A percentile compares a stretch with the other conserved stretches of the same genome.
phyloP scores from a whole-genome alignment of 2,797 vertebrate species.

The Rhinophrynus dorsalis region DNA sequence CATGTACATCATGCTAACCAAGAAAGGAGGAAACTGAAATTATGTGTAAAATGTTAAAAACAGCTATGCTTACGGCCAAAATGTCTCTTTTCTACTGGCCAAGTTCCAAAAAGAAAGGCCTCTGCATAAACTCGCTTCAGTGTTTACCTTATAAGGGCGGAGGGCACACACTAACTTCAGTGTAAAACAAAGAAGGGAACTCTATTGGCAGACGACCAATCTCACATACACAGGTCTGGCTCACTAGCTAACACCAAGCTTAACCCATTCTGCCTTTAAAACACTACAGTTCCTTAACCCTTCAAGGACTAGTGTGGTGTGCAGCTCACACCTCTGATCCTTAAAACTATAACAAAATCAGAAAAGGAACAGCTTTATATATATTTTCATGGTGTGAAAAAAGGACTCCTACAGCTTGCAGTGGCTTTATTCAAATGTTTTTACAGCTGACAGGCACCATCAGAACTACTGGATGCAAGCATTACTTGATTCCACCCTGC shows the following conservation, averaged over 20 bases:
- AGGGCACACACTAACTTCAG: slow-evolving; percentile 15
- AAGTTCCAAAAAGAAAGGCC: neutral
- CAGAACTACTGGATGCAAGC: too few relatives aligned
- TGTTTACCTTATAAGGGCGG: slow-evolving; percentile 26
- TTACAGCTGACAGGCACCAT: too few relatives aligned
- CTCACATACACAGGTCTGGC: neutral
- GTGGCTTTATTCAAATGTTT: too few relatives aligned
- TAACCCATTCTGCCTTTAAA: neutral
- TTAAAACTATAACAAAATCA: too few relatives aligned
- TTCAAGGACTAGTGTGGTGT: too few relatives aligned
- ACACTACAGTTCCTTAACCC: too few relatives aligned
- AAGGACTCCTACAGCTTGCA: too few relatives aligned
- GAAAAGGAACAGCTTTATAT: too few relatives aligned
- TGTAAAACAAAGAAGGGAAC: slow-evolving; percentile 26
- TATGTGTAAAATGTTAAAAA: neutral
- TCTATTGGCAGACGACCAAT: slow-evolving; percentile 8
- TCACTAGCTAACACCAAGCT: neutral
- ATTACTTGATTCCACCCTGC: too few relatives aligned
- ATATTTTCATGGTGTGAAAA: too few relatives aligned
- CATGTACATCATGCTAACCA: too few relatives aligned
- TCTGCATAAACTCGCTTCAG: slow-evolving; percentile 27
- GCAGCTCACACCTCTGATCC: too few relatives aligned
- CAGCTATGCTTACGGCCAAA: neutral
- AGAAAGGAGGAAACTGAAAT: neutral
- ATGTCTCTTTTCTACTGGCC: slow-evolving; percentile 1